A percentile compares a stretch with the other conserved stretches of the same genome.
Evolutionary conservation across 2,797 vertebrate genomes (phyloP).

Genomic region (Xyrichtys novacula): DNA sequence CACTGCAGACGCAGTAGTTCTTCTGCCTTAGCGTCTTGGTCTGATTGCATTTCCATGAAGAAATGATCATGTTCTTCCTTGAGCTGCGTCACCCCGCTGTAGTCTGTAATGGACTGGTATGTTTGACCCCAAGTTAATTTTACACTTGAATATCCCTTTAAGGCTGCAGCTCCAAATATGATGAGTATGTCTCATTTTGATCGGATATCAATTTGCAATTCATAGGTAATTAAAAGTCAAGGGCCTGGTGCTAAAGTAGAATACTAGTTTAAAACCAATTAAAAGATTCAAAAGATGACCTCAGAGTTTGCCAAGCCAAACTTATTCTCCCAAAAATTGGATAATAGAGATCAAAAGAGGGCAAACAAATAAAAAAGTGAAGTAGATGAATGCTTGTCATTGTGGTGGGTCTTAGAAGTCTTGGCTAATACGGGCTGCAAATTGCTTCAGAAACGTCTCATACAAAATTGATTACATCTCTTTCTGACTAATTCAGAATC

Average conservation of each 20-base stretch:
- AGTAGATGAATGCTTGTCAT: slow-evolving; percentile 19
- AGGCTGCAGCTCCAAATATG: no score
- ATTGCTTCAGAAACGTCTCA: slow-evolving; percentile 67
- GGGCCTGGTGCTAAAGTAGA: neutral
- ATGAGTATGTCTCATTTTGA: no score
- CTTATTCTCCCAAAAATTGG: slow-evolving; percentile 32
- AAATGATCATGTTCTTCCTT: no score
- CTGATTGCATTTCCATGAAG: no score
- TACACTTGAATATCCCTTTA: no score
- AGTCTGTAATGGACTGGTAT: no score
- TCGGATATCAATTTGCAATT: neutral
- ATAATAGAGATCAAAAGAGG: slow-evolving; percentile 10
- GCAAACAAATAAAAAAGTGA: slow-evolving; percentile 17
- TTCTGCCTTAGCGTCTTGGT: no score
- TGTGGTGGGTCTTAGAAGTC: slow-evolving; percentile 54
- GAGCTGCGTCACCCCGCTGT: no score
- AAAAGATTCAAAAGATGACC: slow-evolving; percentile 14
- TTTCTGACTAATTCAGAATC: slow-evolving; percentile 41
- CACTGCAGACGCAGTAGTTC: no score
- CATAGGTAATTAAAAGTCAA: no score
- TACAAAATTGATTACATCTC: slow-evolving; percentile 66
- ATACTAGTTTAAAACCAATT: slow-evolving; percentile 20
- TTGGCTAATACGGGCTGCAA: slow-evolving; percentile 44
- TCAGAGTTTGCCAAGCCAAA: slow-evolving; percentile 1
- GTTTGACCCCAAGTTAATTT: no score